Evolutionary conservation across 2,888 invertebrate species (phyloP).

Genomic region (Cheiracanthium punctorium): DNA sequence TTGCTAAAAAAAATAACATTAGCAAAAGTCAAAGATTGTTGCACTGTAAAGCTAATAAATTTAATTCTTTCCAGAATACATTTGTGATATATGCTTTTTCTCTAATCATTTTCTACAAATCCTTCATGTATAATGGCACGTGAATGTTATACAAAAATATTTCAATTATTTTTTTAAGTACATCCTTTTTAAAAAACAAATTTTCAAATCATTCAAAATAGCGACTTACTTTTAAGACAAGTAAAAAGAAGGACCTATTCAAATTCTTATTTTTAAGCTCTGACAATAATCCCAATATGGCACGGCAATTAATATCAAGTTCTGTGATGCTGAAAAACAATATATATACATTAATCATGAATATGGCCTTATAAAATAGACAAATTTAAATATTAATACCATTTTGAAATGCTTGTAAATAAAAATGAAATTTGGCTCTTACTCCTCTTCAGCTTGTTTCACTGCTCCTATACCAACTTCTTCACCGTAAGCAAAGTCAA

Average conservation of each 20-base stretch:
- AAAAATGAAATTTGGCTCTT: background rate
- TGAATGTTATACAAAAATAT: too few relatives aligned
- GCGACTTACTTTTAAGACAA: conserved; percentile 48
- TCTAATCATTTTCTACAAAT: too few relatives aligned
- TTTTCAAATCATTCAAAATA: too few relatives aligned
- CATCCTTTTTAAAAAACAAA: too few relatives aligned
- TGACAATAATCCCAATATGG: conserved; percentile 35
- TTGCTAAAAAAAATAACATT: too few relatives aligned
- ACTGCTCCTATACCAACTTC: conserved; percentile 51
- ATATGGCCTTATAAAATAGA: background rate
- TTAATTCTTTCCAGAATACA: too few relatives aligned
- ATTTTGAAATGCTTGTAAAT: too few relatives aligned
- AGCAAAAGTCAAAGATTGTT: too few relatives aligned
- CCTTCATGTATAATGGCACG: too few relatives aligned
- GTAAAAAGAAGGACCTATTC: conserved; percentile 47
- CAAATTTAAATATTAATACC: background rate
- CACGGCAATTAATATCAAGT: conserved; percentile 29
- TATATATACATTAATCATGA: background rate
- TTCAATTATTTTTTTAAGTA: too few relatives aligned
- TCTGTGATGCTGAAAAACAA: conserved; percentile 24
- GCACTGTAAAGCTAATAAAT: too few relatives aligned
- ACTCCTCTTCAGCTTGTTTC: background rate
- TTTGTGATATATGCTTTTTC: too few relatives aligned
- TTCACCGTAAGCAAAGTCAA: conserved; percentile 50
- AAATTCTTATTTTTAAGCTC: conserved; percentile 49